These are phyloP conservation scores for Pseudopipra pipra DNA, from an alignment of 2,113 vertebrate genomes.

Conservation along the genomic window DNA sequence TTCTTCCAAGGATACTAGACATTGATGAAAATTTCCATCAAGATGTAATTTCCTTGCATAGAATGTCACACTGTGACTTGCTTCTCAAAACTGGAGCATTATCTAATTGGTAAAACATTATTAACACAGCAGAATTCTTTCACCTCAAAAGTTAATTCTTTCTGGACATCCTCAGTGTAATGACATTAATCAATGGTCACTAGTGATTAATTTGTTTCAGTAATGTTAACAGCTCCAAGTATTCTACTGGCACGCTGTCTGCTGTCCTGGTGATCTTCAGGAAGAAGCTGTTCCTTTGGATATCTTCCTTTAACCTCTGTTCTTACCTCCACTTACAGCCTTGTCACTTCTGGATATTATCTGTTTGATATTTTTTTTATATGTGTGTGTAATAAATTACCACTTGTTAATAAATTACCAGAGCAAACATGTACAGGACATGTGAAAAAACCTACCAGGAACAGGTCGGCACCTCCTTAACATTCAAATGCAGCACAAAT, in stretches of 20 bases:
- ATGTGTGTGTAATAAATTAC: neutral
- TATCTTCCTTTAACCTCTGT: neutral
- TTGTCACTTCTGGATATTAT: neutral
- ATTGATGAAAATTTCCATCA: neutral
- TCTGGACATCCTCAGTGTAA: neutral
- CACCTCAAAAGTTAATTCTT: neutral
- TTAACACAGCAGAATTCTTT: neutral
- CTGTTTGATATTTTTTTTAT: neutral
- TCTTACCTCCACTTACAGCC: neutral
- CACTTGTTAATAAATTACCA: neutral
- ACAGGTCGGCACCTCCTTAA: slow-evolving; percentile 60
- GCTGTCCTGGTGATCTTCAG: slow-evolving; percentile 7
- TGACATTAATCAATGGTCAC: neutral
- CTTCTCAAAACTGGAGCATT: neutral
- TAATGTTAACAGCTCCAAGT: slow-evolving; percentile 15
- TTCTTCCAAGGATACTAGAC: neutral
- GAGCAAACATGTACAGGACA: neutral
- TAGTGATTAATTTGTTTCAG: slow-evolving; percentile 23
- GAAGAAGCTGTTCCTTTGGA: neutral
- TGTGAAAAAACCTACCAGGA: neutral
- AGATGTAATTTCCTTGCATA: neutral
- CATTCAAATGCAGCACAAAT: slow-evolving; percentile 69
- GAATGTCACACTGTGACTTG: neutral
- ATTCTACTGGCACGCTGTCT: neutral
- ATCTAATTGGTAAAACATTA: neutral